A percentile compares a stretch with the other conserved stretches of the same genome.
Evolutionary conservation across 2,113 vertebrate genomes (phyloP).

Genomic region (Sciurus niger): DNA sequence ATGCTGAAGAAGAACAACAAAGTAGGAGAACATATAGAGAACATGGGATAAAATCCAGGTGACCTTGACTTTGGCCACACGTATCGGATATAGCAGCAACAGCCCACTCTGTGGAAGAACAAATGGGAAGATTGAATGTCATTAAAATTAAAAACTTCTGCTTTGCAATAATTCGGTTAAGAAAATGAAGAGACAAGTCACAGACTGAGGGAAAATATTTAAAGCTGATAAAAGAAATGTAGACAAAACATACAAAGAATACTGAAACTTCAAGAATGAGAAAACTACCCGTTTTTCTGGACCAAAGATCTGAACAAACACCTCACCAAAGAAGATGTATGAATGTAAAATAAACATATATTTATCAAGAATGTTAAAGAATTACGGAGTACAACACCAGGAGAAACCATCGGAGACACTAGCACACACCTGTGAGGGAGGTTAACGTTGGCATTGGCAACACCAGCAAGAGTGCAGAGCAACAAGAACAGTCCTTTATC

Average conservation of each 20-base stretch:
- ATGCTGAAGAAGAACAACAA: neutral
- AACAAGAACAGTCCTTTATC: neutral
- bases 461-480: neutral
- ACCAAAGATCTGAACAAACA: neutral
- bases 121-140: neutral
- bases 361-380: neutral
- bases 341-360: neutral
- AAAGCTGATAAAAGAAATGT: neutral
- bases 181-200: neutral
- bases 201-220: neutral
- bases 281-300: neutral
- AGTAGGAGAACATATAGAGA: neutral
- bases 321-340: neutral
- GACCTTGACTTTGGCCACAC: neutral
- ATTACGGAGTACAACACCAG: neutral
- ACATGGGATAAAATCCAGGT: neutral
- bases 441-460: neutral
- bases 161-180: neutral
- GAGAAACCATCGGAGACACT: neutral
- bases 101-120: neutral
- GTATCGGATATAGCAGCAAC: neutral
- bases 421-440: neutral
- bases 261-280: neutral
- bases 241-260: neutral
- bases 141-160: neutral